Evolutionary conservation across 2,113 vertebrate genomes (phyloP), one percentile per base, ranked within the genome.

Genomic region (Lagenorhynchus albirostris): DNA sequence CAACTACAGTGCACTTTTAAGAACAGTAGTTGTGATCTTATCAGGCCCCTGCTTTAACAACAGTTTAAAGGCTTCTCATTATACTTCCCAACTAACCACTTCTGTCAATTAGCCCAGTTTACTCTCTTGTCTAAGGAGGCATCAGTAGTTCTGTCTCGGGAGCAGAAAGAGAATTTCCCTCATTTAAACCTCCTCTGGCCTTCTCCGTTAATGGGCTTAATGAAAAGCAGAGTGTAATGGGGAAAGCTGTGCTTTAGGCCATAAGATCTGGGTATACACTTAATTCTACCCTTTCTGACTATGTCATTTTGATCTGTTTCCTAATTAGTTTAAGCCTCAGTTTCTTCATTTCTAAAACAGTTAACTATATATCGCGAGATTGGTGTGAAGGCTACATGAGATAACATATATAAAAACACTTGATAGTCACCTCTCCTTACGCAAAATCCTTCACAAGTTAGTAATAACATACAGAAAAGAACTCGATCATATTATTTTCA

Each of bases 271-370:
- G 18, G 44, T n/a, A 15, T 31, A 79, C 12, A 5, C 67, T 94
- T 68, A n/a, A 13, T 20, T 70, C 12, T 67, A 50, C 31, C 26
- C 36, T 58, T 71, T 68, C 58, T 85, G 25, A 26, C 36, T 47
- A 4, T 23, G 21, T 41, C 31, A 70, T 70, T 92, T 80, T 79
- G 21, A 70, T 70, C 23, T 83, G 0, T 38, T 90, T 14, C 36
- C 74, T 89, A n/a, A 38, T 25, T 36, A 17, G 91, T 93, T 83
- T 38, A 21, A 90, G 12, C 8, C 36, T 83, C 50, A 13, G 25
- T 95, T 96, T 97, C 58, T 80, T 92, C 58, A 81, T 44, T 93
- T 93, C 85, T 38, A 91, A 81, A 88, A 76, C 2, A 44, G 21
- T 26, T 47, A 91, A 79, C 50, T 36, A 26, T 77, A 50, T 23